phyloP scores from a whole-genome alignment of 2,888 invertebrate genomes.

The Pimpla rufipes region DNA sequence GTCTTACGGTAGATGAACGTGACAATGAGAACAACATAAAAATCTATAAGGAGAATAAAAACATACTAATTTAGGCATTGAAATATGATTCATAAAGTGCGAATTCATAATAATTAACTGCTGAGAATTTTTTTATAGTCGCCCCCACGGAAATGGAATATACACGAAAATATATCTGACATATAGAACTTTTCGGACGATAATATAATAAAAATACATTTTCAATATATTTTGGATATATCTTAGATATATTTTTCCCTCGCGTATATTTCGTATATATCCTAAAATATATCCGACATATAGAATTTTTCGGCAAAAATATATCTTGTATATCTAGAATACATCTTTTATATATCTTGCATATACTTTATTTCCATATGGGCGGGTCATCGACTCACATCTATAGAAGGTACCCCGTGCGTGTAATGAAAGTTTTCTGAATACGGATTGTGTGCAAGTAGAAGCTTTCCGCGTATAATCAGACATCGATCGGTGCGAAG shows the following conservation, averaged over 20 bases:
- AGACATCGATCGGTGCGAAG: conserved; percentile 53
- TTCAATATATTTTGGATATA: too few species aligned
- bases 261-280: too few species aligned
- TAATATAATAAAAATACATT: too few species aligned
- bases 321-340: too few species aligned
- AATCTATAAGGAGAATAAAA: background rate
- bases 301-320: too few species aligned
- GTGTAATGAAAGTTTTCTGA: background rate
- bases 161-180: too few species aligned
- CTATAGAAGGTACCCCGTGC: background rate
- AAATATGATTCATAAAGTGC: background rate
- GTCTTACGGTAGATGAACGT: conserved; percentile 22
- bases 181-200: too few species aligned
- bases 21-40: conserved; percentile 9
- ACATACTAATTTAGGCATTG: conserved; percentile 5
- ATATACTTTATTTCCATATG: too few species aligned
- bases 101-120: background rate
- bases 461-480: conserved; percentile 25
- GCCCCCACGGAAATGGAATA: too few species aligned
- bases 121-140: background rate
- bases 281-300: too few species aligned
- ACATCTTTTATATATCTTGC: too few species aligned
- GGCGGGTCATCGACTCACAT: background rate
- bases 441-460: conserved; percentile 27
- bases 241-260: too few species aligned